Evolutionary conservation across 1,140 invertebrate genomes (phyloP).

Genomic region (Forficula auricularia): DNA sequence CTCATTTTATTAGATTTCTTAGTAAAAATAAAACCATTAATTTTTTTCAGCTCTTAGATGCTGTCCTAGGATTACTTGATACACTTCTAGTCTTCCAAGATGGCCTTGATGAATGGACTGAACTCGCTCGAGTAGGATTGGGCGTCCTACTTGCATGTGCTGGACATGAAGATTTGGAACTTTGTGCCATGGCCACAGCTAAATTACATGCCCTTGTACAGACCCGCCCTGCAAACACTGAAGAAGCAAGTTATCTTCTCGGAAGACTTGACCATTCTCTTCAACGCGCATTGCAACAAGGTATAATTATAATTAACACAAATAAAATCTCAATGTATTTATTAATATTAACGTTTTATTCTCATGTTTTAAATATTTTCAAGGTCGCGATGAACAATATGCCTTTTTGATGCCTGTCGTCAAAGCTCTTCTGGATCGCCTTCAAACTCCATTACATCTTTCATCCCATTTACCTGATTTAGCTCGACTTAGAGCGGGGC

Average conservation of each 20-base stretch:
- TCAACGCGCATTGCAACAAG: no score
- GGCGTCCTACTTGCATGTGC: constrained; percentile 35
- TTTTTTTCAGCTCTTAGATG: constrained; percentile 31
- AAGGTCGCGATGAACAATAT: constrained; percentile 30
- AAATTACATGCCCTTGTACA: constrained; percentile 40
- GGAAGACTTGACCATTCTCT: not conserved
- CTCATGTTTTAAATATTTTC: no score
- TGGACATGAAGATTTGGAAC: constrained; percentile 31
- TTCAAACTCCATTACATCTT: constrained; percentile 29
- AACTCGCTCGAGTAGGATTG: constrained; percentile 36
- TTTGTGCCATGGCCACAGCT: constrained; percentile 40
- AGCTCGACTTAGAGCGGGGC: constrained; percentile 31
- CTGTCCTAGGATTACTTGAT: constrained; percentile 34
- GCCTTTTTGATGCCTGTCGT: constrained; percentile 44
- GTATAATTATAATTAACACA: no score
- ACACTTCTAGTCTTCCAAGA: constrained; percentile 34
- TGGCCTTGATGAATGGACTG: constrained; percentile 33
- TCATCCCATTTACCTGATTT: constrained; percentile 33
- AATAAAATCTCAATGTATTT: no score
- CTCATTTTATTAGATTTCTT: not conserved
- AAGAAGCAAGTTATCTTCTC: constrained; percentile 36
- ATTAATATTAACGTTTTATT: no score
- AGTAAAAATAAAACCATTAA: constrained; percentile 1
- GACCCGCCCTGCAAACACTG: constrained; percentile 31
- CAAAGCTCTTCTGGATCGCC: constrained; percentile 42